Percentiles rank a stretch among this genome's conserved stretches.
These are phyloP conservation scores for Cosmopolites sordidus DNA, from an alignment of 2,888 invertebrate genomes.

Conservation along the genomic window DNA sequence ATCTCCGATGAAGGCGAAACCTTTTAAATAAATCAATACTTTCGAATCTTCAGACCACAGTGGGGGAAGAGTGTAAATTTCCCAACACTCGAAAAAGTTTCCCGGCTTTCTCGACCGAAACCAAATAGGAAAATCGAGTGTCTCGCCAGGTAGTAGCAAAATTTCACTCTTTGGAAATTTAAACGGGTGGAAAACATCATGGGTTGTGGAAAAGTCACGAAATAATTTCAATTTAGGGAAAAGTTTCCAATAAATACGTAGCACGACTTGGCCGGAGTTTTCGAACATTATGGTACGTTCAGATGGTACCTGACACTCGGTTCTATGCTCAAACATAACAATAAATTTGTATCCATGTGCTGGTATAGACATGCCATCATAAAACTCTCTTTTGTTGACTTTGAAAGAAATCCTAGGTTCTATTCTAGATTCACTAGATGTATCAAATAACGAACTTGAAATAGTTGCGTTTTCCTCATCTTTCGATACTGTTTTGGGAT, in stretches of 20 bases:
- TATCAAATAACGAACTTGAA: too few species aligned
- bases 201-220: constrained; percentile 22
- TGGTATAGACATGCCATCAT: constrained; percentile 1
- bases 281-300: constrained; percentile 30
- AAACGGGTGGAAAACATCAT: constrained; percentile 39
- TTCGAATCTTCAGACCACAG: constrained; percentile 27
- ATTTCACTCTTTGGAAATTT: constrained; percentile 57
- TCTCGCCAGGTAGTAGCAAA: constrained; percentile 53
- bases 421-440: background rate
- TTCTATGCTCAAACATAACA: constrained; percentile 31
- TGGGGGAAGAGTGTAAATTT: constrained; percentile 29
- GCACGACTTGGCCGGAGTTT: constrained; percentile 32
- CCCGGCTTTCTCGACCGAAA: constrained; percentile 43
- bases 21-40: constrained; percentile 26
- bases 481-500: background rate
- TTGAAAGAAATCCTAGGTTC: constrained; percentile 17
- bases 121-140: constrained; percentile 48
- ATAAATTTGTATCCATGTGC: constrained; percentile 3
- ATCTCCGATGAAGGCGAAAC: constrained; percentile 23
- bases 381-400: constrained; percentile 23
- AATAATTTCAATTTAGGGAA: constrained; percentile 42
- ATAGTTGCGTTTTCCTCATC: constrained; percentile 1
- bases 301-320: constrained; percentile 19
- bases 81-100: constrained; percentile 31
- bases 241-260: constrained; percentile 33